Evolutionary conservation across 37 sponge, comb jelly and placozoan species (phyloP).

Genomic region (Aphrocallistes beatrix): DNA sequence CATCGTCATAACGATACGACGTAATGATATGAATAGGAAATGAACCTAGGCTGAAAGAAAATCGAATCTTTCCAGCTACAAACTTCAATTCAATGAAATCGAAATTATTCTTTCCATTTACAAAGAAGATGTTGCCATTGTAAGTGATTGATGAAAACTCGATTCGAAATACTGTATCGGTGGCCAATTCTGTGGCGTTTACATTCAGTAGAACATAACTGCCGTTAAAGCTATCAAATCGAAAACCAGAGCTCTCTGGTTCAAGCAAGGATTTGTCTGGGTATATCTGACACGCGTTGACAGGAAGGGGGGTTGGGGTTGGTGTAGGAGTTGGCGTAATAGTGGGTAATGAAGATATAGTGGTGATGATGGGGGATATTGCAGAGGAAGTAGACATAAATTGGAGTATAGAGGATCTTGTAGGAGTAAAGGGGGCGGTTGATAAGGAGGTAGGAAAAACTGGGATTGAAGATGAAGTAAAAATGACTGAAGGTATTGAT

Average conservation of each 20-base stretch:
- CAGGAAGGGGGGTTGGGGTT: not conserved
- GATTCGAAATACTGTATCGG: not conserved
- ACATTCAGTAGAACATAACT: not conserved
- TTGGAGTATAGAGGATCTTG: not conserved
- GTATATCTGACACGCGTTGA: not conserved
- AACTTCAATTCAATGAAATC: not conserved
- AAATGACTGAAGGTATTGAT: not conserved
- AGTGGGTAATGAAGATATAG: too few species aligned
- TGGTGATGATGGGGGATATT: too few species aligned
- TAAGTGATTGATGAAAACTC: not conserved
- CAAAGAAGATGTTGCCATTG: not conserved
- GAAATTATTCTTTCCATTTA: not conserved
- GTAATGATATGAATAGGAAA: not conserved
- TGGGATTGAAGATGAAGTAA: not conserved
- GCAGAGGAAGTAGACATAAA: not conserved
- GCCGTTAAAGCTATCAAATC: not conserved
- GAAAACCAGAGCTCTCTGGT: not conserved
- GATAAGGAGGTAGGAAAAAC: not conserved
- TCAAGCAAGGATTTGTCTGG: not conserved
- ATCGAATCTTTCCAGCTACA: not conserved
- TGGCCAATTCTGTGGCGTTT: not conserved
- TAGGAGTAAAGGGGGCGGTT: not conserved
- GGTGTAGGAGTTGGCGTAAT: not conserved
- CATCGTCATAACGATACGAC: not conserved
- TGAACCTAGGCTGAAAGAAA: slow-evolving; percentile 7